phyloP scores from a whole-genome alignment of 2,888 invertebrate species.

The Rhopalosiphum nymphaeae region DNA sequence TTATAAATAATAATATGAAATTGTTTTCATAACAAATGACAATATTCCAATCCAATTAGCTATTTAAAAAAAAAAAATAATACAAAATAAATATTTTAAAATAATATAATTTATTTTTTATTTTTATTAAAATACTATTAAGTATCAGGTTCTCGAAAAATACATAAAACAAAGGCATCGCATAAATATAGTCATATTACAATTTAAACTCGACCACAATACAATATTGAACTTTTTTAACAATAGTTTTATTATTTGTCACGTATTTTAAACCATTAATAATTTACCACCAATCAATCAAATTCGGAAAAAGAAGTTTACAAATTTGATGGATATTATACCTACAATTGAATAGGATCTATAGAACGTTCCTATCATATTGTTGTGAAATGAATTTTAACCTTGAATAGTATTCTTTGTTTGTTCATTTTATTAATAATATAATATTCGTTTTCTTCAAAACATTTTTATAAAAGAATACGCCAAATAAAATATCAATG shows the following conservation, averaged over 20 bases:
- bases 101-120: not conserved
- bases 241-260: constrained; percentile 37
- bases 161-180: not conserved
- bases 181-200: not conserved
- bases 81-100: not conserved
- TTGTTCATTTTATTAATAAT: constrained; percentile 28
- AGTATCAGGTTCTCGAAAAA: not conserved
- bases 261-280: constrained; percentile 36
- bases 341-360: constrained; percentile 42
- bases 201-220: not conserved
- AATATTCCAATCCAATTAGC: not conserved
- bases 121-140: not conserved
- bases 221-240: constrained; percentile 6
- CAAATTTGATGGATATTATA: constrained; percentile 22
- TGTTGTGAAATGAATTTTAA: constrained; percentile 48
- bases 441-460: constrained; percentile 40
- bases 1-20: not conserved
- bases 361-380: constrained; percentile 19
- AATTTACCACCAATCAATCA: constrained; percentile 41
- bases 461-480: constrained; percentile 36
- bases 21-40: not conserved
- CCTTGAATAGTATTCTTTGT: constrained; percentile 47
- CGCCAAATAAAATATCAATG: not conserved
- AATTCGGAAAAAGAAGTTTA: constrained; percentile 24
- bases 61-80: not conserved